Evolutionary conservation across 2,113 vertebrate genomes (phyloP).

Genomic region (Rallus limicola): DNA sequence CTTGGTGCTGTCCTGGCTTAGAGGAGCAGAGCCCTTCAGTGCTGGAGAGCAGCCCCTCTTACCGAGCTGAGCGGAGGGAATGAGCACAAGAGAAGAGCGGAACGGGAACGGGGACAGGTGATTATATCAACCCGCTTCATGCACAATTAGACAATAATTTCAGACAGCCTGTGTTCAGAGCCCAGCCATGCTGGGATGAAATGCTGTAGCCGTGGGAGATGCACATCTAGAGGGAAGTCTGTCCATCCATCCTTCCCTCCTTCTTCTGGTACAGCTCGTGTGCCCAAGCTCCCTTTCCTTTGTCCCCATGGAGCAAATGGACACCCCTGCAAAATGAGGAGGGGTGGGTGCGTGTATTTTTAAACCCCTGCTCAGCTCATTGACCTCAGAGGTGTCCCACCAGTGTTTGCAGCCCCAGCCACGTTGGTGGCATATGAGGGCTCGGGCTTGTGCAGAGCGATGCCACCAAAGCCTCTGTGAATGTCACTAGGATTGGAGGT

Average conservation of each 20-base stretch:
- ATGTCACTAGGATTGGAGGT: not conserved
- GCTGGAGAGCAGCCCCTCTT: not conserved
- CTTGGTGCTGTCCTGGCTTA: not conserved
- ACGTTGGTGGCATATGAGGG: fast-evolving
- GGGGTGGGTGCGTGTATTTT: not conserved
- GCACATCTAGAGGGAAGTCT: not conserved
- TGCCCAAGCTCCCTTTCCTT: not conserved
- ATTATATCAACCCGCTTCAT: not conserved
- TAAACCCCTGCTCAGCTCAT: not conserved
- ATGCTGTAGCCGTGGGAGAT: not conserved
- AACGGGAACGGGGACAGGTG: not conserved
- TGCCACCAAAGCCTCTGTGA: not conserved
- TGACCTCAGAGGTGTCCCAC: not conserved
- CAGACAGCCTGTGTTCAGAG: not conserved
- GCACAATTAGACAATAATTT: not conserved
- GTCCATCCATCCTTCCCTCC: not conserved
- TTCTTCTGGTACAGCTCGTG: not conserved
- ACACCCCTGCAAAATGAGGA: not conserved
- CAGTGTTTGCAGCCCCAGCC: not conserved
- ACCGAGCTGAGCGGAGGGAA: not conserved
- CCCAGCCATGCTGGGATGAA: not conserved
- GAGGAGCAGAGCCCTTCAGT: not conserved
- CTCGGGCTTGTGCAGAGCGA: not conserved
- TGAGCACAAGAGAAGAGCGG: not conserved
- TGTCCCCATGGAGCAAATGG: fast-evolving